Evolutionary conservation across 2,113 vertebrate genomes (phyloP).

Genomic region (Microcebus tavaratra): DNA sequence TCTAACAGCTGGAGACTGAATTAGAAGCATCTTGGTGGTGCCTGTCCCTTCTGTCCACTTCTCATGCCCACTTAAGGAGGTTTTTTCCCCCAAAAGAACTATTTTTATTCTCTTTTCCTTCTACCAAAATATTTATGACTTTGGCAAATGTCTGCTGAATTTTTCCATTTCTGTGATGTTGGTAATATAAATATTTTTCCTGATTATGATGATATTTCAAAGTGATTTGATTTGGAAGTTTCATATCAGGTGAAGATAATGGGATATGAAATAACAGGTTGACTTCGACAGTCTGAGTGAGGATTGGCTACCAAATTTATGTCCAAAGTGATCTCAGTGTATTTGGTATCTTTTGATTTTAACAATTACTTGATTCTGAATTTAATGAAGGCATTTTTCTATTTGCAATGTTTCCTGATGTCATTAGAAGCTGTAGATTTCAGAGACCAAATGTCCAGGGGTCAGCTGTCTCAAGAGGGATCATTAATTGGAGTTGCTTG

Average conservation of each 20-base stretch:
- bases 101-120: slow-evolving; percentile 49
- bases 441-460: background rate
- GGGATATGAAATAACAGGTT: slow-evolving; percentile 2
- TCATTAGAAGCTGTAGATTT: background rate
- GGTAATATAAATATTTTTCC: background rate
- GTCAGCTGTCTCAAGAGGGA: background rate
- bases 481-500: background rate
- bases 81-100: background rate
- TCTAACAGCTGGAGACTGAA: background rate
- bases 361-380: background rate
- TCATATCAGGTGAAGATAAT: background rate
- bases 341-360: slow-evolving; percentile 30
- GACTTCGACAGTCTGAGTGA: background rate
- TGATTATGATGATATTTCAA: slow-evolving; percentile 20
- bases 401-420: slow-evolving; percentile 15
- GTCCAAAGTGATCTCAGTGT: background rate
- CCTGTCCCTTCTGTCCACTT: background rate
- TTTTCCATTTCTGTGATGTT: background rate
- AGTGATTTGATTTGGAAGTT: background rate
- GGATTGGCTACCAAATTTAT: background rate
- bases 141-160: background rate
- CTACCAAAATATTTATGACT: background rate
- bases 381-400: background rate
- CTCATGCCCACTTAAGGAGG: background rate
- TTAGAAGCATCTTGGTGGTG: background rate